Evolutionary conservation across 2,888 invertebrate genomes (phyloP).

Genomic region (Hoplodrina blanda): DNA sequence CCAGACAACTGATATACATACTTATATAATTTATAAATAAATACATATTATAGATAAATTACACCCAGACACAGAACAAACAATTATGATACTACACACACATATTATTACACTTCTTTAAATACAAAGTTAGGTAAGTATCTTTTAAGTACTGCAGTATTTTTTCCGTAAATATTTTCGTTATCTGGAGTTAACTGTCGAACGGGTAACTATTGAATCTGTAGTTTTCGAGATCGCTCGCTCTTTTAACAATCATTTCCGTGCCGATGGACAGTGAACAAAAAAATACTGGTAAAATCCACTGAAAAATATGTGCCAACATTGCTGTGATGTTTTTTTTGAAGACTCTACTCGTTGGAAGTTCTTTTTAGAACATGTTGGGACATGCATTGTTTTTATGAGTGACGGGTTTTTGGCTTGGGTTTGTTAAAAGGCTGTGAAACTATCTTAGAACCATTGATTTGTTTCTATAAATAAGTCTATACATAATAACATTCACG

Average conservation of each 20-base stretch:
- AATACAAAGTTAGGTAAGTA: neutral
- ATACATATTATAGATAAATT: too few relatives aligned
- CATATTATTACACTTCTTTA: neutral
- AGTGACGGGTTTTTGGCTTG: neutral
- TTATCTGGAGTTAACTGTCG: conserved; percentile 38
- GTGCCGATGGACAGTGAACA: conserved; percentile 30
- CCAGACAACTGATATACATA: too few relatives aligned
- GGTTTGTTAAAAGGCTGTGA: neutral
- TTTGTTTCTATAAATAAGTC: too few relatives aligned
- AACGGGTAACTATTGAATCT: conserved; percentile 46
- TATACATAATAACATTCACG: too few relatives aligned
- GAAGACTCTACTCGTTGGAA: neutral
- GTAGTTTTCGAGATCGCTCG: conserved; percentile 46
- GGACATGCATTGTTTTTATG: neutral
- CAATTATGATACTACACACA: too few relatives aligned
- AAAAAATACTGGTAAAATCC: conserved; percentile 31
- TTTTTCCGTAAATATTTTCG: conserved; percentile 46
- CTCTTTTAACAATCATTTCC: conserved; percentile 56
- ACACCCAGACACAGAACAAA: too few relatives aligned
- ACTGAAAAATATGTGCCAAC: conserved; percentile 35
- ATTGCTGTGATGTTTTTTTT: conserved; percentile 25
- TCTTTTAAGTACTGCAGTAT: neutral
- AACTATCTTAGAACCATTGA: too few relatives aligned
- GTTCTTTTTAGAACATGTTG: neutral
- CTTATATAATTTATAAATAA: too few relatives aligned